phyloP scores from a whole-genome alignment of 1,140 invertebrate genomes.

The Galleria mellonella region DNA sequence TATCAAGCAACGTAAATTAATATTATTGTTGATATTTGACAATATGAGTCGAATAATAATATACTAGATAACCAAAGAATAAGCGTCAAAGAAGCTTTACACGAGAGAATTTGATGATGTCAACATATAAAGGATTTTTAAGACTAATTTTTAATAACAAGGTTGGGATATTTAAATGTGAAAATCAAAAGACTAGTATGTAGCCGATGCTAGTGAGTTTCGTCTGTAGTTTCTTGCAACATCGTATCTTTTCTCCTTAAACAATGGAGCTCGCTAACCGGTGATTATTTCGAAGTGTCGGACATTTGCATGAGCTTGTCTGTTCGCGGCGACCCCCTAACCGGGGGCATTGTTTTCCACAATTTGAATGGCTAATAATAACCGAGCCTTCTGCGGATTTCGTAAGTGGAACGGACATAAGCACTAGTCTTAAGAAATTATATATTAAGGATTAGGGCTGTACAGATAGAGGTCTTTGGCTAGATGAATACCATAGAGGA shows the following conservation, averaged over 20 bases:
- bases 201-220: too few relatives aligned
- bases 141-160: too few relatives aligned
- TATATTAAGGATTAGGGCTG: slow-evolving; percentile 15
- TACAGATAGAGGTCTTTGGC: neutral
- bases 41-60: too few relatives aligned
- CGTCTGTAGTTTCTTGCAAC: neutral
- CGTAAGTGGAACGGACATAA: slow-evolving; percentile 36
- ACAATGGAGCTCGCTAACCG: slow-evolving; percentile 33
- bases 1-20: too few relatives aligned
- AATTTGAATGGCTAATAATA: slow-evolving; percentile 50
- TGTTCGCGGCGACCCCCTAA: slow-evolving; percentile 31
- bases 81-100: too few relatives aligned
- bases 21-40: too few relatives aligned
- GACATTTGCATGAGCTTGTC: slow-evolving; percentile 47
- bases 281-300: slow-evolving; percentile 44
- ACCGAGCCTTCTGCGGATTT: slow-evolving; percentile 36
- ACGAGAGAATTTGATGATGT: too few relatives aligned
- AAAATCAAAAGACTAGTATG: too few relatives aligned
- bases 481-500: too few relatives aligned
- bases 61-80: too few relatives aligned
- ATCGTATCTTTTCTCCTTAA: slow-evolving; percentile 31
- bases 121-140: too few relatives aligned
- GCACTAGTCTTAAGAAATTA: slow-evolving; percentile 25
- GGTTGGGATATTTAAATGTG: too few relatives aligned
- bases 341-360: slow-evolving; percentile 41